phyloP scores from a whole-genome alignment of 2,113 vertebrate species.

The Sebastes schlegelii region DNA sequence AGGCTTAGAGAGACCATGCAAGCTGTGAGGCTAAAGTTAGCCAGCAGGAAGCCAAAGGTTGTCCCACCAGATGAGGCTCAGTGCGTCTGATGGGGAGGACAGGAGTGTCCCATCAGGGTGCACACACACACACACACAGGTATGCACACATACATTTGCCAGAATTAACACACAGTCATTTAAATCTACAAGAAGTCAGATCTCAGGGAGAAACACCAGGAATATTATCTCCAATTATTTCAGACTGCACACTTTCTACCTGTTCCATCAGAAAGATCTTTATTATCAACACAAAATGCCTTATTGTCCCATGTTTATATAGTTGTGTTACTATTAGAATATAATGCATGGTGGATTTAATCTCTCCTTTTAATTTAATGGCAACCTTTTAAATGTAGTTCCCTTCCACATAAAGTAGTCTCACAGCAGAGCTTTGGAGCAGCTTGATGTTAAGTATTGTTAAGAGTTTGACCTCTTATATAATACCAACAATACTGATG shows the following conservation, averaged over 20 bases:
- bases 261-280: not conserved
- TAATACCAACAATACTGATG: constrained; percentile 27
- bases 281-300: not conserved
- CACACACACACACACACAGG: constrained; percentile 16
- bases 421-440: constrained; percentile 21
- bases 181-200: not conserved
- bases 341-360: not conserved
- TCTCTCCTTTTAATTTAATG: constrained; percentile 6
- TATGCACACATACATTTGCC: not conserved
- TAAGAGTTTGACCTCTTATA: constrained; percentile 36
- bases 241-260: not conserved
- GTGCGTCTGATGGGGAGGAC: constrained; percentile 58
- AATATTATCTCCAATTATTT: not conserved
- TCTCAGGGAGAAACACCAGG: not conserved
- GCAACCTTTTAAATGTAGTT: not conserved
- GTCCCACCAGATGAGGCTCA: constrained; percentile 59
- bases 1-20: constrained; percentile 78
- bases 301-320: not conserved
- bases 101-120: constrained; percentile 16
- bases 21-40: constrained; percentile 76
- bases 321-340: not conserved
- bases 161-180: not conserved
- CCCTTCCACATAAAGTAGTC: constrained; percentile 17
- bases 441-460: constrained; percentile 35
- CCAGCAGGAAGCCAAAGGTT: constrained; percentile 54